Percentiles rank a stretch among this genome's conserved stretches.
phyloP scores from a whole-genome alignment of 2,113 vertebrate species.

The Colossoma macropomum region DNA sequence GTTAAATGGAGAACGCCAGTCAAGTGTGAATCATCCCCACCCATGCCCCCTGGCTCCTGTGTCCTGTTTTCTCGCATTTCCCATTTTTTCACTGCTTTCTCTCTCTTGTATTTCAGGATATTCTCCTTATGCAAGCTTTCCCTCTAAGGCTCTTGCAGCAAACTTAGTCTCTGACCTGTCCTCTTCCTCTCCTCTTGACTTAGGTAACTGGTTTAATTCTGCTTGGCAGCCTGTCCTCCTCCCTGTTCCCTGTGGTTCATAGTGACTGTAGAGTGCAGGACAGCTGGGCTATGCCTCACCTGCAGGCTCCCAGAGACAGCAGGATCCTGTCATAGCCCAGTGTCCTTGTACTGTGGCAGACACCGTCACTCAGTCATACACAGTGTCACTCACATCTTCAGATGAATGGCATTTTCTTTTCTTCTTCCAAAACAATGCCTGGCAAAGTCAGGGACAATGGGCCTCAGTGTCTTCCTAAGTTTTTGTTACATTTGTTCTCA shows the following conservation, averaged over 20 bases:
- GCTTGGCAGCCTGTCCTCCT: slow-evolving; percentile 51
- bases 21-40: slow-evolving; percentile 26
- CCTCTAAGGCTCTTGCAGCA: slow-evolving; percentile 87
- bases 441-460: not conserved
- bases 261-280: not conserved
- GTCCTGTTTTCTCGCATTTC: slow-evolving; percentile 49
- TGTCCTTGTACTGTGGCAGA: not conserved
- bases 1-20: not conserved
- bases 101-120: slow-evolving; percentile 88
- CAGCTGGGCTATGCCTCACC: not conserved
- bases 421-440: not conserved
- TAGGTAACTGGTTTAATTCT: slow-evolving; percentile 82
- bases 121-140: slow-evolving; percentile 88
- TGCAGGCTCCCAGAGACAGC: not conserved
- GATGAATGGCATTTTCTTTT: not conserved
- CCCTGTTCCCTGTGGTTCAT: not conserved
- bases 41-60: slow-evolving; percentile 39
- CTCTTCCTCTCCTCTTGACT: slow-evolving; percentile 83
- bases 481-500: no score
- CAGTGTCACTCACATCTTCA: not conserved
- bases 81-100: slow-evolving; percentile 52
- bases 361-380: not conserved
- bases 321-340: not conserved
- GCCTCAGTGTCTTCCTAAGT: no score
- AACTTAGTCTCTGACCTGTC: slow-evolving; percentile 87